Conservation (phyloP, 2,113 vertebrate species). For the Saimiri boliviensis region DNA sequence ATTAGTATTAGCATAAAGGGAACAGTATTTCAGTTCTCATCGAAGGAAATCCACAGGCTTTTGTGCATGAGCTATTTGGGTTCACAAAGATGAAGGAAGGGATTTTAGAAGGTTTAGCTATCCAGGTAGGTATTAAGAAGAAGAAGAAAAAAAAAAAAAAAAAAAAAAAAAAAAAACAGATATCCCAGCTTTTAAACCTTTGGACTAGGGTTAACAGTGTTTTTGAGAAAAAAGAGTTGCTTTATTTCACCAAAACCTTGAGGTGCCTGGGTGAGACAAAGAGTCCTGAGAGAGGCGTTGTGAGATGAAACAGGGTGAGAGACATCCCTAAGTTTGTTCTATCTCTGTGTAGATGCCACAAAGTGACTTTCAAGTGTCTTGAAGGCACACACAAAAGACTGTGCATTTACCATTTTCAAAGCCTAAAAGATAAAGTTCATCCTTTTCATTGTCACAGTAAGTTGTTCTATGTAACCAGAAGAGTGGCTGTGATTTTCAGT, state of each 20-base stretch:
- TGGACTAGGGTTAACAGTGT: not conserved
- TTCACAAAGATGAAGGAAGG: not conserved
- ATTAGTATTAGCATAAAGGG: not conserved
- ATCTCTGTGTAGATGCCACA: not conserved
- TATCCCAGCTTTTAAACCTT: not conserved
- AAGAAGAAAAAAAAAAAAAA: too few relatives aligned
- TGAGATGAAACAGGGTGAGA: not conserved
- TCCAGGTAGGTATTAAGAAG: not conserved
- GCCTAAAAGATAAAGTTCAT: not conserved
- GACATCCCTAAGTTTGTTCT: not conserved
- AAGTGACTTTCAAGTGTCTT: not conserved
- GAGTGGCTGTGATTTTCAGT: not conserved
- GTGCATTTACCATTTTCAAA: not conserved
- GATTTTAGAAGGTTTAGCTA: not conserved
- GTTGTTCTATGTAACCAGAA: not conserved
- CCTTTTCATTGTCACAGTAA: not conserved
- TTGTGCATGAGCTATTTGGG: not conserved
- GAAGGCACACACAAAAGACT: not conserved
- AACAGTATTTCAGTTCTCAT: not conserved
- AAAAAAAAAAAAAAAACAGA: not conserved
- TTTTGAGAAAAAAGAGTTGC: not conserved
- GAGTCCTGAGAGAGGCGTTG: not conserved
- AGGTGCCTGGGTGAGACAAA: not conserved
- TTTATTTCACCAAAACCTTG: not conserved
- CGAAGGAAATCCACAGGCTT: not conserved